A percentile compares a stretch with the other conserved stretches of the same genome.
phyloP scores from a whole-genome alignment of 2,113 vertebrate species.

The Cryptotis parvus region DNA sequence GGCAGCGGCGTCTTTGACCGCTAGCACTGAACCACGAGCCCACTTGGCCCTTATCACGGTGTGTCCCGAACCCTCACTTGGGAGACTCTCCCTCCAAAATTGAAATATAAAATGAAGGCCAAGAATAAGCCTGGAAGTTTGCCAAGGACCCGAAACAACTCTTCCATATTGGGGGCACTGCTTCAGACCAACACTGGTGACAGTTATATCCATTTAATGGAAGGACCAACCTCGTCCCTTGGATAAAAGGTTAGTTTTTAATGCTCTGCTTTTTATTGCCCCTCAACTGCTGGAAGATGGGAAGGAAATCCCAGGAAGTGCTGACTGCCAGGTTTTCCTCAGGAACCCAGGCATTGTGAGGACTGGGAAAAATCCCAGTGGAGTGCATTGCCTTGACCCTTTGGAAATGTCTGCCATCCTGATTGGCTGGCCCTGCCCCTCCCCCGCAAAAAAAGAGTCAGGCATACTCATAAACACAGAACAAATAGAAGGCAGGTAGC shows the following conservation, averaged over 20 bases:
- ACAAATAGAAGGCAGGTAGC: constrained; percentile 75
- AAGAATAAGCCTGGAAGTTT: too few species aligned
- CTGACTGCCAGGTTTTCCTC: constrained; percentile 69
- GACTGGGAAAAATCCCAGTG: constrained; percentile 65
- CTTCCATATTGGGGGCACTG: too few species aligned
- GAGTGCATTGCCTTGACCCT: constrained; percentile 79
- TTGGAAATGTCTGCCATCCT: constrained; percentile 68
- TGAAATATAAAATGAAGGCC: too few species aligned
- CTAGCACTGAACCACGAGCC: too few species aligned
- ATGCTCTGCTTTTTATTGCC: constrained; percentile 51
- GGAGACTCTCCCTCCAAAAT: too few species aligned
- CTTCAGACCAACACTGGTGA: too few species aligned
- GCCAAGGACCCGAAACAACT: neutral
- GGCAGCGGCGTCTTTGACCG: too few species aligned
- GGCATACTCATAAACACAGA: constrained; percentile 76
- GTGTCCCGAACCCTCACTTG: too few species aligned
- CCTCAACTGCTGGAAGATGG: constrained; percentile 14
- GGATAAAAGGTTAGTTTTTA: constrained; percentile 40
- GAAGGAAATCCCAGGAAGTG: constrained; percentile 65
- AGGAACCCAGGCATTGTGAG: constrained; percentile 50
- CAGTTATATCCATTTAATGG: neutral
- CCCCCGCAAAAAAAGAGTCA: constrained; percentile 67
- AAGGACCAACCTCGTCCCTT: neutral
- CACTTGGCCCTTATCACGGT: too few species aligned
- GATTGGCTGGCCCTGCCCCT: constrained; percentile 76